Conservation (phyloP, 2,113 vertebrate genomes). For the Rhodinocichla rosea region DNA sequence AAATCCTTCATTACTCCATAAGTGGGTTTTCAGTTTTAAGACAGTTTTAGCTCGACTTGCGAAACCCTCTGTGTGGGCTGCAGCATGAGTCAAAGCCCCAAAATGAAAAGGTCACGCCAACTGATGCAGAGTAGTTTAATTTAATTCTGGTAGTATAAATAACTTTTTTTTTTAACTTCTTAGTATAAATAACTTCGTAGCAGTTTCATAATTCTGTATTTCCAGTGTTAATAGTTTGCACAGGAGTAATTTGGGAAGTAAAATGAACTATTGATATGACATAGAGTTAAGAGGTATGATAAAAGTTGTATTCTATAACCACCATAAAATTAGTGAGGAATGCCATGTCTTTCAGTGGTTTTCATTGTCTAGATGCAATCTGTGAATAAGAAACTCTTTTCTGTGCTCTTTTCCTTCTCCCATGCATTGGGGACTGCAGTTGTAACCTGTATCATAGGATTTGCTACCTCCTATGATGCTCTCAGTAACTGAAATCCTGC, state of each 20-base stretch:
- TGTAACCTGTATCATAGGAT: neutral
- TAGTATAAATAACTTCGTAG: constrained; percentile 28
- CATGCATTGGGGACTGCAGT: neutral
- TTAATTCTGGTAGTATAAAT: constrained; percentile 35
- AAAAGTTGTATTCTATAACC: neutral
- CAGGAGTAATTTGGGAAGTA: neutral
- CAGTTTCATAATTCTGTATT: constrained; percentile 16
- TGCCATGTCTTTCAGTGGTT: neutral
- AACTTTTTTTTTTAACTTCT: neutral
- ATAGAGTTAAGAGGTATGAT: neutral
- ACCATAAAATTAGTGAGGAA: neutral
- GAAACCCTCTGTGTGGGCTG: constrained; percentile 20
- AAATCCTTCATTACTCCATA: neutral
- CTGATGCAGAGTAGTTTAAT: constrained; percentile 27
- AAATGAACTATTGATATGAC: neutral
- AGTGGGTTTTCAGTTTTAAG: constrained; percentile 20
- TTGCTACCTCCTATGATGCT: neutral
- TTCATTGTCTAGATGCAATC: neutral
- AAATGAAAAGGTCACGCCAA: constrained; percentile 42
- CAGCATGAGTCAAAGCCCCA: constrained; percentile 54
- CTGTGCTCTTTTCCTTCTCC: neutral
- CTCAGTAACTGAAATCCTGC: neutral
- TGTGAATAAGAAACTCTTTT: neutral
- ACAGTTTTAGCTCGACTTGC: constrained; percentile 1
- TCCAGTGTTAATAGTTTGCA: neutral